Evolutionary conservation across 2,113 vertebrate genomes (phyloP), one percentile per base, ranked within the genome.

Genomic region (Pithys albifrons): DNA sequence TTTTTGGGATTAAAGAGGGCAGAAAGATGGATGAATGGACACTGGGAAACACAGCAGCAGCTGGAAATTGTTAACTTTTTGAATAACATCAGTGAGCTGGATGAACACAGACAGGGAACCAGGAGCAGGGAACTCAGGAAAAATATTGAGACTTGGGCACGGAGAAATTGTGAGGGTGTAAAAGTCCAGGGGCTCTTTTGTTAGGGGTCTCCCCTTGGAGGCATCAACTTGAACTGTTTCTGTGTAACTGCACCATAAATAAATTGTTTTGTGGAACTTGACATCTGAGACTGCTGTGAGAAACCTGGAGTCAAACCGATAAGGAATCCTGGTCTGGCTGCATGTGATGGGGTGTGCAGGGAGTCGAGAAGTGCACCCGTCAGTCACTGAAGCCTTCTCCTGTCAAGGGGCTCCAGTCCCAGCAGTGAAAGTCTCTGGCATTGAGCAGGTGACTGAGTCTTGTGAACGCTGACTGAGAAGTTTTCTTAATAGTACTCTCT

Each of bases 131-230:
- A 10, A 25, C 0, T 54, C 15, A 51, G 25, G 62, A 43, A 19
- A 0, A 70, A 33, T 14, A 61, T 9, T 0, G 0, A 46, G 22
- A 39, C 18, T 9, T 11, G 25, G 0, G 1, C 6, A 20, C 0
- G 1, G 33, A 20, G 9, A 23, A 33, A 7, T 18, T 33, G 28
- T 12, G 64, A 45, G 22, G 16, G 11, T 59, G 2, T 43, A 31
- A 67, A 67, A 67, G 62, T 25, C 17, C 3, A 3, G 31, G 29
- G 20, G 10, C 13, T 43, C 14, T 43, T 43, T 43, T 43, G 14
- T 43, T 43, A 13, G 41, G 35, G 11, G 15, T 1, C 48, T 29
- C 6, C 24, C 15, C 43, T n/a, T 29, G 28, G 61, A 46, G 19
- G 51, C 51, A 29, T 3, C 35, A 66, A 9, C 14, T 41, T 1